phyloP scores from a whole-genome alignment of 2,113 vertebrate species.

The Pangasianodon hypophthalmus region DNA sequence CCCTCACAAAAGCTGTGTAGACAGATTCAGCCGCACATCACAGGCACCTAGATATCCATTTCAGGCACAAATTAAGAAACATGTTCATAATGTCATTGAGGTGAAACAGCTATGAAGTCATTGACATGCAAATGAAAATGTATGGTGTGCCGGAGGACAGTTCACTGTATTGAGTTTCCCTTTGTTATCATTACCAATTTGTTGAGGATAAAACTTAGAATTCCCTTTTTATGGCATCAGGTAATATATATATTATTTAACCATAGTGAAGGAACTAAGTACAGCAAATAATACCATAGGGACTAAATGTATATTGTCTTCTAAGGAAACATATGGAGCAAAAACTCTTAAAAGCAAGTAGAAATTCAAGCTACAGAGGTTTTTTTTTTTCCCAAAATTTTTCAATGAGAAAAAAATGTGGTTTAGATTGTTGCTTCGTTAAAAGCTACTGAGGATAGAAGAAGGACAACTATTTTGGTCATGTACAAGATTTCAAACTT shows the following conservation, averaged over 20 bases:
- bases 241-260: background rate
- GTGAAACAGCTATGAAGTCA: conserved; percentile 40
- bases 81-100: conserved; percentile 24
- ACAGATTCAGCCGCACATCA: conserved; percentile 36
- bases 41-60: conserved; percentile 24
- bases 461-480: background rate
- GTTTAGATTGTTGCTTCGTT: background rate
- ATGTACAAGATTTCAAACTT: background rate
- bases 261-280: background rate
- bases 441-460: background rate
- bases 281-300: background rate
- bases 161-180: conserved; percentile 21
- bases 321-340: background rate
- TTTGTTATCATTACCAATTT: conserved; percentile 25
- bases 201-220: background rate
- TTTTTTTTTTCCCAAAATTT: background rate
- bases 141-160: conserved; percentile 11
- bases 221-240: background rate
- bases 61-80: conserved; percentile 36
- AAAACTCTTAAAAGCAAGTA: background rate
- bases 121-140: conserved; percentile 24
- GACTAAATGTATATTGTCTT: background rate
- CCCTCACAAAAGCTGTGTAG: background rate
- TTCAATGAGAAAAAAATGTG: background rate
- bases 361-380: background rate